These are phyloP conservation scores for Apodemia duryi DNA, from an alignment of 2,888 invertebrate species.

Conservation along the genomic window DNA sequence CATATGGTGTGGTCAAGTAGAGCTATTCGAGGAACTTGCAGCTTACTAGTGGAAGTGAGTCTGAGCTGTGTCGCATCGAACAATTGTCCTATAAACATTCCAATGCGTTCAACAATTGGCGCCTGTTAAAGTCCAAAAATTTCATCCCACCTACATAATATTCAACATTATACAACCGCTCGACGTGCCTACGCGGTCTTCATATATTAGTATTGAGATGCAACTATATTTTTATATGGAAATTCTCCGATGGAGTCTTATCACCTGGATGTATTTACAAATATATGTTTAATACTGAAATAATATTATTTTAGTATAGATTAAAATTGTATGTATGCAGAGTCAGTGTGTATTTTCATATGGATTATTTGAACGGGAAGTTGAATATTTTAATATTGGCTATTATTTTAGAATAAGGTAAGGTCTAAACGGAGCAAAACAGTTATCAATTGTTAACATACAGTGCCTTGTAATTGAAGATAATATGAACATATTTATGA, in stretches of 20 bases:
- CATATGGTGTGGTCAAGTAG: neutral
- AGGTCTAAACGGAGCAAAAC: constrained; percentile 61
- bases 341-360: constrained; percentile 76
- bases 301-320: constrained; percentile 65
- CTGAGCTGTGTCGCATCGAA: constrained; percentile 11
- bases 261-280: constrained; percentile 68
- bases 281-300: constrained; percentile 64
- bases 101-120: constrained; percentile 58
- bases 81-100: constrained; percentile 54
- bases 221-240: constrained; percentile 72
- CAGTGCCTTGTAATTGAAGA: constrained; percentile 71
- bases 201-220: constrained; percentile 32
- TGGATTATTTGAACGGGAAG: constrained; percentile 68
- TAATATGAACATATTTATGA: constrained; percentile 62
- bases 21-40: neutral
- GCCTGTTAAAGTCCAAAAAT: constrained; percentile 58
- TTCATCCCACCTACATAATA: constrained; percentile 64
- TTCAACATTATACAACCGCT: constrained; percentile 42
- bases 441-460: constrained; percentile 68
- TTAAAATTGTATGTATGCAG: constrained; percentile 59
- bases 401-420: constrained; percentile 70
- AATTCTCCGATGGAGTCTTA: constrained; percentile 53
- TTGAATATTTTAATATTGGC: constrained; percentile 75
- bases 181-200: constrained; percentile 21
- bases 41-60: constrained; percentile 8